phyloP scores from a whole-genome alignment of 2,113 vertebrate species.

The Nipponia nippon region DNA sequence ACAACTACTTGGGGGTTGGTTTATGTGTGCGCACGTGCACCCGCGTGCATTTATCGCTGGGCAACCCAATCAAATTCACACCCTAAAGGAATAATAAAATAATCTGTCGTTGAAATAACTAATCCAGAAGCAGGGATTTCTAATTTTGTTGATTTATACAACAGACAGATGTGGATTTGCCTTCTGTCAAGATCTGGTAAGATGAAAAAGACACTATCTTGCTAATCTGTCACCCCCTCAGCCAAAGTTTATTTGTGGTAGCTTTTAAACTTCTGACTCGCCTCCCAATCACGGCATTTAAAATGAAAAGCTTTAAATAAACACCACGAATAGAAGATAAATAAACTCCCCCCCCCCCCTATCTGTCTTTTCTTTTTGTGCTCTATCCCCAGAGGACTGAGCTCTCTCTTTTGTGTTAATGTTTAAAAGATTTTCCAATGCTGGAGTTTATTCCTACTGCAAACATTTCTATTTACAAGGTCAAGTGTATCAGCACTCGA shows the following conservation, averaged over 20 bases:
- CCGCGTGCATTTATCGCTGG: neutral
- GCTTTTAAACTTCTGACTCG: conserved; percentile 77
- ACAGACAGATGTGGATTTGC: conserved; percentile 62
- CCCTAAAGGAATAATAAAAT: neutral
- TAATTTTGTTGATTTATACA: conserved; percentile 67
- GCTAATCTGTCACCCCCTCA: conserved; percentile 71
- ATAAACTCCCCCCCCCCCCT: conserved; percentile 71
- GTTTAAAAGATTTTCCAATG: conserved; percentile 85
- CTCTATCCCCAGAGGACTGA: conserved; percentile 77
- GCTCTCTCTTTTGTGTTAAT: conserved; percentile 81
- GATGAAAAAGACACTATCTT: conserved; percentile 74
- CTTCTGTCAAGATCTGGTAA: conserved; percentile 60
- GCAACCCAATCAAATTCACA: neutral
- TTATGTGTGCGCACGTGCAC: neutral
- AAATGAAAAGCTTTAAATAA: conserved; percentile 84
- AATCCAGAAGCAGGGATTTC: conserved; percentile 20
- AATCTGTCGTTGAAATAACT: conserved; percentile 1
- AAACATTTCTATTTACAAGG: conserved; percentile 91
- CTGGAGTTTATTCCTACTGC: conserved; percentile 84
- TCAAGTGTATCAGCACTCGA: conserved; percentile 86
- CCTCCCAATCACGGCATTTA: conserved; percentile 74
- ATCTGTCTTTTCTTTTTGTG: too few species aligned
- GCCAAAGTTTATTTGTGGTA: conserved; percentile 81
- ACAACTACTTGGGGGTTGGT: neutral
- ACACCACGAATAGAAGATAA: conserved; percentile 85